phyloP scores from a whole-genome alignment of 2,888 invertebrate genomes.

The Chironomus riparius region DNA sequence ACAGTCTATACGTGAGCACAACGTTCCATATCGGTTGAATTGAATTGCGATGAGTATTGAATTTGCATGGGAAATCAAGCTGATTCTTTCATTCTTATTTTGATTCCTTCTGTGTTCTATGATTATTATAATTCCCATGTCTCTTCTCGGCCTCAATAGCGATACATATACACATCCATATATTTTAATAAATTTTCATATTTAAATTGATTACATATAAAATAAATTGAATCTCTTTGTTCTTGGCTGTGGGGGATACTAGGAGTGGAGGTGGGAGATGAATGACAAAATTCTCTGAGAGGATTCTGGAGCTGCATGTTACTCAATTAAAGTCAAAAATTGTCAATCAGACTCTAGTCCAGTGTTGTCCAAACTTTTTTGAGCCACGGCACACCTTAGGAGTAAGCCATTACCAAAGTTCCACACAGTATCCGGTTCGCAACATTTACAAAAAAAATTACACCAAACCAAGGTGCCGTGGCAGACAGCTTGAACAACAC shows the following conservation, averaged over 20 bases:
- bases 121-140: not conserved
- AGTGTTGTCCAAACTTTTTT: too few species aligned
- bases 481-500: too few species aligned
- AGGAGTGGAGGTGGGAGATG: not conserved
- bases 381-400: too few species aligned
- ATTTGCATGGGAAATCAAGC: conserved; percentile 21
- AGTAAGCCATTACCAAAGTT: too few species aligned
- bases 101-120: not conserved
- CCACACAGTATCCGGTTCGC: too few species aligned
- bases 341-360: too few species aligned
- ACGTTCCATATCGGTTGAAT: not conserved
- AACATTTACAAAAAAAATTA: too few species aligned
- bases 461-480: too few species aligned
- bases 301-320: too few species aligned
- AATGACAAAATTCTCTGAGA: not conserved
- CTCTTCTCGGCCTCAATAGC: not conserved
- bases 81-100: not conserved
- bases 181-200: conserved; percentile 23
- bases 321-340: too few species aligned
- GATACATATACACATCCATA: not conserved
- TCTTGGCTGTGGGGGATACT: not conserved
- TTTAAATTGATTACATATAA: conserved; percentile 23
- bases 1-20: not conserved
- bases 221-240: conserved; percentile 16
- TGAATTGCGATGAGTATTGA: not conserved